Evolutionary conservation across 2,888 invertebrate species (phyloP), one percentile per base, ranked within the genome.

Genomic region (Colletes collaris): DNA sequence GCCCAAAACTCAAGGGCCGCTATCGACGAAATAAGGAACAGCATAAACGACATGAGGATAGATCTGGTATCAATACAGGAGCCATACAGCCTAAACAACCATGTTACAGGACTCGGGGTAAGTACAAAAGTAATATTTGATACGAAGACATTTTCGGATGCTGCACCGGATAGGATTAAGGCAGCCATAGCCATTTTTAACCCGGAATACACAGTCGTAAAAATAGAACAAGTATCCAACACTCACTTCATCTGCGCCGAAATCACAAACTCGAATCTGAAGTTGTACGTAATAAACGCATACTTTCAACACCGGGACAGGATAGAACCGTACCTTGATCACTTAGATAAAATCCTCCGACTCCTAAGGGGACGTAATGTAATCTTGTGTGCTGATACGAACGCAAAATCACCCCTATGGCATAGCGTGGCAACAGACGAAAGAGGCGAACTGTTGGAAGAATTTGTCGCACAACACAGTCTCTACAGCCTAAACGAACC

Each of bases 331-430:
- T 67, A 67, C 11, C 16, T 67, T 1, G 13, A 50, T 0, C 67
- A 67, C 13, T 16, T 67, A 0, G 58, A 67, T 0, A 8, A 27
- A 10, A 44, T 63, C 2, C 46, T 63, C 0, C n/a, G 8, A 5
- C 2, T n/a, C 2, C 46, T 62, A 0, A 50, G 13, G n/a, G 62
- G 27, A 2, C 4, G n/a, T 0, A 53, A 27, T 0, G n/a, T 70
- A 13, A 27, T 71, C 0, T 1, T 64, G 0, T 44, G 27, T 1
- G n/a, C 27, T 0, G 64, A 71, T 13, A 11, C 46, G 0, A 71
- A 71, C 40, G 64, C 63, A 1, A 56, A 64, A 6, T 71, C 71
- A 0, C 7, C 11, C 4, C 7, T 71, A 3, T 64, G 71, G 71
- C 13, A 55, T 16, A 16, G 37, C 5, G 2, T 0, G 0, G 0